phyloP scores from a whole-genome alignment of 2,797 vertebrate species.

The Coranthus polyacanthus region DNA sequence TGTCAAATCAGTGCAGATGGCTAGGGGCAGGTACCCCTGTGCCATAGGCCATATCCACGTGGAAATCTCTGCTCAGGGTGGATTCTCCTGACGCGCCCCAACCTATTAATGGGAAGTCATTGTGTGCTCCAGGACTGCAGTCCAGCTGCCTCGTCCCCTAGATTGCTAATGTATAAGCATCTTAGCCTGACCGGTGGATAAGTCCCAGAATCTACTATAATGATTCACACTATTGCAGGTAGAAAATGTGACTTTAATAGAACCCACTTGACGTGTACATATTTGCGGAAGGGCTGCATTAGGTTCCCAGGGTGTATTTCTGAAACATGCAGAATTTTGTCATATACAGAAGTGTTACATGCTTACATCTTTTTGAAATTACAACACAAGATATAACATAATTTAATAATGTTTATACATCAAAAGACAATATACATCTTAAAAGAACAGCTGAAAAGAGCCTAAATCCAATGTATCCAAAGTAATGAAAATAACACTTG shows the following conservation, averaged over 20 bases:
- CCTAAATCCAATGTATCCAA: no score
- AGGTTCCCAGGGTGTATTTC: conserved; percentile 17
- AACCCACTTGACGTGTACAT: conserved; percentile 29
- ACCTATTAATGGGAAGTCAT: conserved; percentile 82
- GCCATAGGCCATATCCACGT: conserved; percentile 81
- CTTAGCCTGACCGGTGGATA: conserved; percentile 69
- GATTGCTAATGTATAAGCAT: conserved; percentile 80
- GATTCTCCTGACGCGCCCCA: conserved; percentile 72
- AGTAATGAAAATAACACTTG: neutral
- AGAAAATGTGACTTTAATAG: conserved; percentile 39
- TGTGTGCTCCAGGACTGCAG: conserved; percentile 76
- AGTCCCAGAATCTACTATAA: conserved; percentile 35
- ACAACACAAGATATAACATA: no score
- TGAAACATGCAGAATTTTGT: conserved; percentile 13
- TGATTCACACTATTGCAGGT: conserved; percentile 35
- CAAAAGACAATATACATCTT: neutral
- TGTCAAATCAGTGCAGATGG: conserved; percentile 86
- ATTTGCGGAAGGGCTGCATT: conserved; percentile 15
- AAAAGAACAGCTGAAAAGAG: neutral
- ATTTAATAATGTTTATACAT: no score
- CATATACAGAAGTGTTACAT: neutral
- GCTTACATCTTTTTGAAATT: no score
- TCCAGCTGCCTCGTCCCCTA: conserved; percentile 58
- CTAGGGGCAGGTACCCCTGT: conserved; percentile 81
- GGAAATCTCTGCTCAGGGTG: conserved; percentile 83